Conservation (phyloP, 2,888 invertebrate species). For the Neocrepidodera transversa region DNA sequence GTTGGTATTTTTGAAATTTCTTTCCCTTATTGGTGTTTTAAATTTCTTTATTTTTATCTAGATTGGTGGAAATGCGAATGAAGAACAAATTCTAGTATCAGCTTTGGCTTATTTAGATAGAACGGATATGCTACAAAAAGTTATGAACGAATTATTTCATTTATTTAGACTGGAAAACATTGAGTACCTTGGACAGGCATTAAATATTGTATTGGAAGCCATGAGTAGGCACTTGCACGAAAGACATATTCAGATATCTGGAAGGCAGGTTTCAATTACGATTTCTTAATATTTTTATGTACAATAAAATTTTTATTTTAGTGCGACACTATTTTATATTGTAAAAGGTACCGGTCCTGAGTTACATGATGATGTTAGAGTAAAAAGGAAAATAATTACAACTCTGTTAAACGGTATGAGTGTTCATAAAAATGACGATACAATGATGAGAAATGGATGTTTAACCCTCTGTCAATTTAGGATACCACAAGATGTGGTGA, state of each 20-base stretch:
- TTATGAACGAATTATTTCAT: slow-evolving; percentile 91
- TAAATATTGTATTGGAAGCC: slow-evolving; percentile 83
- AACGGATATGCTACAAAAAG: slow-evolving; percentile 80
- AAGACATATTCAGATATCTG: slow-evolving; percentile 91
- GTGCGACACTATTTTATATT: slow-evolving; percentile 94
- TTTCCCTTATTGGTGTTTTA: neutral
- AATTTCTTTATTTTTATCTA: slow-evolving; percentile 58
- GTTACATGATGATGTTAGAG: slow-evolving; percentile 69
- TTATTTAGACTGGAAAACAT: slow-evolving; percentile 85
- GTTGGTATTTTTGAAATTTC: slow-evolving; percentile 62
- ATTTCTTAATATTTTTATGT: too few relatives aligned
- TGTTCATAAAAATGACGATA: slow-evolving; percentile 82
- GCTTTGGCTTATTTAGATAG: slow-evolving; percentile 84
- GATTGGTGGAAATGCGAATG: slow-evolving; percentile 92
- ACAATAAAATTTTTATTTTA: slow-evolving; percentile 58
- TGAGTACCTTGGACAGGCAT: slow-evolving; percentile 75
- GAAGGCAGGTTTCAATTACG: slow-evolving; percentile 80
- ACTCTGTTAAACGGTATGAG: slow-evolving; percentile 90
- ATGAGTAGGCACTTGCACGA: slow-evolving; percentile 89
- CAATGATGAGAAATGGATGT: slow-evolving; percentile 97
- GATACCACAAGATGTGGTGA: slow-evolving; percentile 93
- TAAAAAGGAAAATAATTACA: slow-evolving; percentile 81
- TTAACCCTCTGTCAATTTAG: slow-evolving; percentile 93
- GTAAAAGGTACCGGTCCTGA: slow-evolving; percentile 86
- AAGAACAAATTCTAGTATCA: slow-evolving; percentile 88